phyloP scores from a whole-genome alignment of 2,888 invertebrate species.

The Aporophyla nigra region DNA sequence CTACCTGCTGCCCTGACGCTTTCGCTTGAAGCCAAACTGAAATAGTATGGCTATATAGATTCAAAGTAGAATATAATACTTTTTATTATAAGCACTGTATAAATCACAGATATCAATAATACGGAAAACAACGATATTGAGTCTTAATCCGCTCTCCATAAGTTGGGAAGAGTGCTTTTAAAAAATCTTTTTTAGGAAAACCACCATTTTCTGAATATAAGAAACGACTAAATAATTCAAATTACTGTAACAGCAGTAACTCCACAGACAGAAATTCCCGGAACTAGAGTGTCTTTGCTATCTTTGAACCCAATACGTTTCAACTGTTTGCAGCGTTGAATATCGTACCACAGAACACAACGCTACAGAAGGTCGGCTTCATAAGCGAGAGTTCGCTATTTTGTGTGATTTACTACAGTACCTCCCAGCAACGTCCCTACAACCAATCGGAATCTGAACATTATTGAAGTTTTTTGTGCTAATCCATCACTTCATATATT shows the following conservation, averaged over 20 bases:
- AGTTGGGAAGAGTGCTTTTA: background rate
- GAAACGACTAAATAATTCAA: conserved; percentile 14
- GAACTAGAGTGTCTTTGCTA: conserved; percentile 27
- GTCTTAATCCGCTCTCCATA: no score
- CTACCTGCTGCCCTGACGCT: no score
- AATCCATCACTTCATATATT: no score
- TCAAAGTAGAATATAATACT: no score
- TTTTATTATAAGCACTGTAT: no score
- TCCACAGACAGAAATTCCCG: background rate
- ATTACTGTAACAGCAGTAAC: background rate
- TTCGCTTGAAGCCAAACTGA: no score
- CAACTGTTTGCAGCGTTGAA: conserved; percentile 38
- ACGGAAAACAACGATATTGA: no score
- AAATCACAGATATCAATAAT: no score
- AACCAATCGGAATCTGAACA: no score
- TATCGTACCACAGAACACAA: background rate
- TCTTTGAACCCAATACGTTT: conserved; percentile 48
- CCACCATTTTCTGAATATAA: background rate
- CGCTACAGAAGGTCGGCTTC: background rate
- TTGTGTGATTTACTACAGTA: background rate
- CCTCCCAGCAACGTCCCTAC: no score
- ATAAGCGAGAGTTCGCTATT: background rate
- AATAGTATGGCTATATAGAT: no score
- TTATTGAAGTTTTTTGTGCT: no score
- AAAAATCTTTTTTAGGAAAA: background rate